Evolutionary conservation across 1,140 invertebrate species (phyloP).

Genomic region (Papilio polyxenes): DNA sequence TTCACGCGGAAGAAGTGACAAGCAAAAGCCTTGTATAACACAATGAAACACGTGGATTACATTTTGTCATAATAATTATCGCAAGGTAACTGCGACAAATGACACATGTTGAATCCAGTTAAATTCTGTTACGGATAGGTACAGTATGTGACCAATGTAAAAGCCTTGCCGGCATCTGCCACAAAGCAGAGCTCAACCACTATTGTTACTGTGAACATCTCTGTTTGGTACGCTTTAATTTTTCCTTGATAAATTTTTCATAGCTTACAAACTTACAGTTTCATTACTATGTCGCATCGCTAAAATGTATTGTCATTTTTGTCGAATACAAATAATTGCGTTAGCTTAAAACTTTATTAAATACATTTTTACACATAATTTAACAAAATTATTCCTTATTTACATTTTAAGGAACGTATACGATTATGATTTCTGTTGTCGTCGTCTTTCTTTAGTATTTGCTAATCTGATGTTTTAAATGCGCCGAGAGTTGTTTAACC

Average conservation of each 20-base stretch:
- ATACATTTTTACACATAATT: too few relatives aligned
- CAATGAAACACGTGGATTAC: not conserved
- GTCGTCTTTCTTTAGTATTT: too few relatives aligned
- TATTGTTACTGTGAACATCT: not conserved
- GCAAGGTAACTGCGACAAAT: constrained; percentile 1
- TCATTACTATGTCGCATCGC: too few relatives aligned
- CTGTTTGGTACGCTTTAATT: not conserved
- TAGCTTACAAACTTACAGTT: not conserved
- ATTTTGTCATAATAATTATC: not conserved
- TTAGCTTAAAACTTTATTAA: not conserved
- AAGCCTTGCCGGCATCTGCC: not conserved
- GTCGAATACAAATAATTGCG: not conserved
- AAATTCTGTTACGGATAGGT: not conserved
- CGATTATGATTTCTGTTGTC: too few relatives aligned
- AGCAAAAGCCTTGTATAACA: not conserved
- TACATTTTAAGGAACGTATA: not conserved
- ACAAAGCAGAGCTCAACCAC: not conserved
- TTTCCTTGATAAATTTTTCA: not conserved
- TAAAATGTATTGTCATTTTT: not conserved
- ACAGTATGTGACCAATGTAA: constrained; percentile 1
- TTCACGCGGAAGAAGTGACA: not conserved
- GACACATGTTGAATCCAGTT: constrained; percentile 4
- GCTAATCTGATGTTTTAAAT: too few relatives aligned
- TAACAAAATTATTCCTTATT: too few relatives aligned
- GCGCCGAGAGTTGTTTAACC: too few relatives aligned